Base-by-base conservation (phyloP, 2,113 vertebrate genomes). In the Fulmarus glacialis region DNA sequence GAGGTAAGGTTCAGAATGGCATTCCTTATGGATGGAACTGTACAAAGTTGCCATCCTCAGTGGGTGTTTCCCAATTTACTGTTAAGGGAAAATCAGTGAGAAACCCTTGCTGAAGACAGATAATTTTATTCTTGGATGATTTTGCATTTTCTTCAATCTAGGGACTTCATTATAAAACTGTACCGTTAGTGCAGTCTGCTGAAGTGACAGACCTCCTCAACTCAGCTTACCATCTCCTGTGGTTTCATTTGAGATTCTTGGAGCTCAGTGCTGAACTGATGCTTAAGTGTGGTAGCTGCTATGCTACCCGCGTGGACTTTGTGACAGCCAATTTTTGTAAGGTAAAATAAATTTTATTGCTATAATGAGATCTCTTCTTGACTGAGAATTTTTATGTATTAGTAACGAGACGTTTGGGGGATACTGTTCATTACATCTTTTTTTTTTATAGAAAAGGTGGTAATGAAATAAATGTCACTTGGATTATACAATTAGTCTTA, bases 41-140 rank as follows among this genome's bases (percentile, higher is more conserved):
- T 40, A 55, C 8, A 21, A 81, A 64, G 32, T 26, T 82, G 27
- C 72, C 3, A 1, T 43, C 32, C 21, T 53, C 30, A 32, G 34
- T 83, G 71, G 12, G 27, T 58, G 17, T 94, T 95, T 81, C 55
- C 38, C 29, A 58, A 16, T 83, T 75, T 88, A 83, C 23, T 14
- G 14, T 11, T 45, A 50, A 47, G 36, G 27, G 30, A 15, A 78
- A 86, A 29, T 10, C 15, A 56, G 27, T 20, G 23, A 92, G 70
- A 52, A 82, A 34, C 32, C 9, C 34, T 86, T 73, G 48, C 30
- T 82, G 90, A 80, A 86, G 71, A 30, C 29, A 58, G 60, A 23
- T 87, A 64, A 80, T 87, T 96, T 59, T 82, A 23, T 81, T 93
- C 45, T 62, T 81, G 50, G 59, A 18, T 95, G 55, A 62, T 90